These are phyloP conservation scores for Globia sparganii DNA, from an alignment of 2,888 invertebrate species.

Conservation along the genomic window DNA sequence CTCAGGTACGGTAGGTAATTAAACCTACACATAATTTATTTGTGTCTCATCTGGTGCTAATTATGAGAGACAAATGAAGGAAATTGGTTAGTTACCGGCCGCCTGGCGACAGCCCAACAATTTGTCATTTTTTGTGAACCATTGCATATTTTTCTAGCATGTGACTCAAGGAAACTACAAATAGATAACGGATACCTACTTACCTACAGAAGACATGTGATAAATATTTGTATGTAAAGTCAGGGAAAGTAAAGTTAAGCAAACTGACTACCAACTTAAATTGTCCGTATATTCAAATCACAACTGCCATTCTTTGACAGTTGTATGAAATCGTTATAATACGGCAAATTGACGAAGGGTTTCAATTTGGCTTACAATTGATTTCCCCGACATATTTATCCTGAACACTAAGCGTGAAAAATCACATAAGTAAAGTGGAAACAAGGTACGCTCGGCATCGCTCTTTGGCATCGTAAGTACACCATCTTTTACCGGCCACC, in stretches of 20 bases:
- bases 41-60: constrained; percentile 53
- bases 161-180: constrained; percentile 55
- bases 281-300: neutral
- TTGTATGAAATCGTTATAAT: too few species aligned
- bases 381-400: neutral
- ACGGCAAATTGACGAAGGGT: neutral
- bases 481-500: too few species aligned
- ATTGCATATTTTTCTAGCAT: constrained; percentile 43
- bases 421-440: neutral
- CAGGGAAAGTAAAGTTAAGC: neutral
- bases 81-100: constrained; percentile 56
- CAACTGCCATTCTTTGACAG: neutral
- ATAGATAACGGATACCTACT: constrained; percentile 30
- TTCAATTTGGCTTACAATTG: neutral
- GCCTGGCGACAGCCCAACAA: constrained; percentile 63
- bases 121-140: constrained; percentile 64
- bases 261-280: neutral
- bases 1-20: neutral
- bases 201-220: neutral
- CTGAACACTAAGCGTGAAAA: neutral
- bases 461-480: neutral
- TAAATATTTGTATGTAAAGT: neutral
- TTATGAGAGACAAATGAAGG: constrained; percentile 64
- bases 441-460: neutral
- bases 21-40: constrained; percentile 33